Evolutionary conservation across 2,888 invertebrate genomes (phyloP).

Genomic region (Drosophila ezoana): DNA sequence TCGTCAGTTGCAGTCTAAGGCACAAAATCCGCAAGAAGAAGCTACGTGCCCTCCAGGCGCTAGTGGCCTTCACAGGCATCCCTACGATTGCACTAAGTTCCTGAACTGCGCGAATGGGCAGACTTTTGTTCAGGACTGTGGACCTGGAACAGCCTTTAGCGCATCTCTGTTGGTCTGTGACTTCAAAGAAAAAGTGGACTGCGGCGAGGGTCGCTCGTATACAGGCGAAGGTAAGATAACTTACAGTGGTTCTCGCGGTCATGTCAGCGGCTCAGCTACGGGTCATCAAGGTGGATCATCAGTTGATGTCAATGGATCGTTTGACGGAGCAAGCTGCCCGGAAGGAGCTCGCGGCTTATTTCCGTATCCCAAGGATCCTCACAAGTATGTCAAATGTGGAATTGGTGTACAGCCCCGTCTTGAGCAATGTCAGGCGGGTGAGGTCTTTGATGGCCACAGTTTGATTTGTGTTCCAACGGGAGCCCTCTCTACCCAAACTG

Average conservation of each 20-base stretch:
- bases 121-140: conserved; percentile 87
- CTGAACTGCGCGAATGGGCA: conserved; percentile 88
- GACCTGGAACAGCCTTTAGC: conserved; percentile 88
- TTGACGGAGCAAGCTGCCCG: conserved; percentile 81
- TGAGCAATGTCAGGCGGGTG: conserved; percentile 87
- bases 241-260: conserved; percentile 30
- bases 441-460: conserved; percentile 86
- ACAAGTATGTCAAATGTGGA: conserved; percentile 87
- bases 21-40: neutral
- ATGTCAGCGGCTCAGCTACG: neutral
- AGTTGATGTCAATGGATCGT: neutral
- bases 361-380: conserved; percentile 87
- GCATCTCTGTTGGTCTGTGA: conserved; percentile 86
- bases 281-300: neutral
- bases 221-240: conserved; percentile 28
- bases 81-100: conserved; percentile 87
- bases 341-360: conserved; percentile 85
- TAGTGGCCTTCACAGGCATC: conserved; percentile 87
- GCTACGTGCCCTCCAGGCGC: conserved; percentile 77
- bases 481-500: conserved; percentile 45
- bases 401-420: conserved; percentile 85
- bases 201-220: conserved; percentile 69
- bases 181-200: conserved; percentile 87
- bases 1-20: neutral
- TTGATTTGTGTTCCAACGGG: conserved; percentile 85